A percentile compares a stretch with the other conserved stretches of the same genome.
Evolutionary conservation across 1,140 invertebrate species (phyloP).

Genomic region (Megalonaias nervosa): DNA sequence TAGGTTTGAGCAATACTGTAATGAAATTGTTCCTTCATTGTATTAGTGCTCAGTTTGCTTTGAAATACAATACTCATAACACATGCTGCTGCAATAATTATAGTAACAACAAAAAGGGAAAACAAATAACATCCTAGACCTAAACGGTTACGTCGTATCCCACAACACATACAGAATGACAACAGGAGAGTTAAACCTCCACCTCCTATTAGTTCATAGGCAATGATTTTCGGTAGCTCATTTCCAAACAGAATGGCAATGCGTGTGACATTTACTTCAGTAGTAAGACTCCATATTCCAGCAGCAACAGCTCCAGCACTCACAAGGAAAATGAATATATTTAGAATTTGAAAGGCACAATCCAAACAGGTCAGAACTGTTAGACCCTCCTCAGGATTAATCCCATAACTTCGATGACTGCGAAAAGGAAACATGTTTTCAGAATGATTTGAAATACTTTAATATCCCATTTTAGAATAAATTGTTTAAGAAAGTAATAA

Average conservation of each 20-base stretch:
- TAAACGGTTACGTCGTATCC: conserved; percentile 17
- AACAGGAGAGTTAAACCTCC: conserved; percentile 18
- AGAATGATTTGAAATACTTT: too few relatives aligned
- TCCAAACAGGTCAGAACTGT: conserved; percentile 16
- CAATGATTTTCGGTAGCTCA: conserved; percentile 24
- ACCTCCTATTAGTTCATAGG: conserved; percentile 22
- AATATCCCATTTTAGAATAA: too few relatives aligned
- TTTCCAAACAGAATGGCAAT: conserved; percentile 24
- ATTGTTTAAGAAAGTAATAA: too few relatives aligned
- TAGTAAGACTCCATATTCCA: conserved; percentile 24
- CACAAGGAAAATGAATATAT: conserved; percentile 24
- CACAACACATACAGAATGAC: conserved; percentile 31
- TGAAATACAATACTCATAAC: conserved; percentile 25
- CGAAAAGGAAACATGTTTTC: too few relatives aligned
- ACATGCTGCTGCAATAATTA: conserved; percentile 18
- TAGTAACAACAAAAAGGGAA: conserved; percentile 15
- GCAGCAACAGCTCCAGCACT: conserved; percentile 17
- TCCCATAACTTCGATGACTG: too few relatives aligned
- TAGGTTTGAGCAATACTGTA: conserved; percentile 17
- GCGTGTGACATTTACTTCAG: conserved; percentile 24
- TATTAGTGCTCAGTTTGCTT: conserved; percentile 19
- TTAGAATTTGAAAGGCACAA: conserved; percentile 24
- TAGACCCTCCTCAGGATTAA: too few relatives aligned
- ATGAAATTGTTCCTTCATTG: conserved; percentile 30
- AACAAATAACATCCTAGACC: conserved; percentile 33